Evolutionary conservation across 2,888 invertebrate species (phyloP), one percentile per base, ranked within the genome.

Genomic region (Danaus chrysippus): DNA sequence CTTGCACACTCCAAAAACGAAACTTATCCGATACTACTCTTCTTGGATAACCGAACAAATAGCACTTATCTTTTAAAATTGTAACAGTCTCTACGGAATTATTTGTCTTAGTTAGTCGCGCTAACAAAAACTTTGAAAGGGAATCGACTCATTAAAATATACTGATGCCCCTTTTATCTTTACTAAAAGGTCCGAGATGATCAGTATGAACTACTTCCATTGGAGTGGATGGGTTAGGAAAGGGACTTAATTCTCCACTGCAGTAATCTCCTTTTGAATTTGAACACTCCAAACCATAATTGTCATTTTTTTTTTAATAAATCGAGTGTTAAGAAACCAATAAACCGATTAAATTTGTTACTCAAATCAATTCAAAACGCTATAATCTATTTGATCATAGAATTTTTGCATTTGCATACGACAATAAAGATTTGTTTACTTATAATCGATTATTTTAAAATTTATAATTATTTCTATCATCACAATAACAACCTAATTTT

Each of bases 291-390:
- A 78, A n/a, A 59, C 76, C 77, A 0, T 67, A 13, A 0, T 12
- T 58, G n/a, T n/a, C 6, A 76, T 71, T 55, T 78, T 76, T 58
- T 76, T 76, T 6, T 52, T 61, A n/a, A 68, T 66, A 52, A 68
- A 65, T 1, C 66, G 56, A 12, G 60, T 66, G 54, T 34, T 75
- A 67, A 71, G 68, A 58, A 78, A 78, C 77, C 78, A 77, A 57
- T 64, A 77, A 1, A 70, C 68, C 0, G 58, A 63, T 67, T 77
- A 78, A 12, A 78, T 73, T n/a, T n/a, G n/a, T n/a, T n/a, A n/a
- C n/a, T n/a, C n/a, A n/a, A n/a, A n/a, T n/a, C n/a, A n/a, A n/a
- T n/a, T n/a, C n/a, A n/a, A n/a, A n/a, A n/a, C n/a, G n/a, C n/a
- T n/a, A n/a, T n/a, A n/a, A n/a, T n/a, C n/a, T n/a, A n/a, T n/a